These are phyloP conservation scores for Strigamia crassipes DNA, from an alignment of 2,888 invertebrate genomes.

Conservation along the genomic window DNA sequence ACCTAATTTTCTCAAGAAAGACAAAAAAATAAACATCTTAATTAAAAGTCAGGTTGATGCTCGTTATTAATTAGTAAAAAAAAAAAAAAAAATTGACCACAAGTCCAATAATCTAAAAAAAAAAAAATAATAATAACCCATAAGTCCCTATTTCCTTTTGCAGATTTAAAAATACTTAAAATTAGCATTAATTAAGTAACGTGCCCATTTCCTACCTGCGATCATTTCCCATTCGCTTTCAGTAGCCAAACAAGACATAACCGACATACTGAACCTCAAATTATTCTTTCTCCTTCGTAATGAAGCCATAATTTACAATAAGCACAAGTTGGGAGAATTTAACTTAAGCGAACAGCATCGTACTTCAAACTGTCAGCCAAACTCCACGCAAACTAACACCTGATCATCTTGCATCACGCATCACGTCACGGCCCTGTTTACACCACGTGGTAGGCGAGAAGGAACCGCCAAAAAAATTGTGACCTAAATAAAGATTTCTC, in stretches of 20 bases:
- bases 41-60: conserved; percentile 1
- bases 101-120: not conserved
- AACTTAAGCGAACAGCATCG: not conserved
- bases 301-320: not conserved
- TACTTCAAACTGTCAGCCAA: conserved; percentile 16
- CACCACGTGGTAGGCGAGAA: conserved; percentile 10
- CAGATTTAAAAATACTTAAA: too few relatives aligned
- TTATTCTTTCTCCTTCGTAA: not conserved
- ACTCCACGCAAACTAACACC: conserved; percentile 1
- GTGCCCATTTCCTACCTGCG: not conserved
- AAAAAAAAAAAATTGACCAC: not conserved
- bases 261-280: not conserved
- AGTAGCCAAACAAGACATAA: not conserved
- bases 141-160: not conserved
- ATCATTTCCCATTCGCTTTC: conserved; percentile 18
- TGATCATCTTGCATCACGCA: conserved; percentile 19
- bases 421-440: not conserved
- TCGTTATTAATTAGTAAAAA: not conserved
- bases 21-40: not conserved
- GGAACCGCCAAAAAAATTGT: not conserved
- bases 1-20: not conserved
- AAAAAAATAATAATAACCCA: too few relatives aligned
- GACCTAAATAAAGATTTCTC: conserved; percentile 14
- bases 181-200: not conserved
- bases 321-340: not conserved